Evolutionary conservation across 2,113 vertebrate species (phyloP), one percentile per base, ranked within the genome.

Genomic region (Spheniscus mendiculus): DNA sequence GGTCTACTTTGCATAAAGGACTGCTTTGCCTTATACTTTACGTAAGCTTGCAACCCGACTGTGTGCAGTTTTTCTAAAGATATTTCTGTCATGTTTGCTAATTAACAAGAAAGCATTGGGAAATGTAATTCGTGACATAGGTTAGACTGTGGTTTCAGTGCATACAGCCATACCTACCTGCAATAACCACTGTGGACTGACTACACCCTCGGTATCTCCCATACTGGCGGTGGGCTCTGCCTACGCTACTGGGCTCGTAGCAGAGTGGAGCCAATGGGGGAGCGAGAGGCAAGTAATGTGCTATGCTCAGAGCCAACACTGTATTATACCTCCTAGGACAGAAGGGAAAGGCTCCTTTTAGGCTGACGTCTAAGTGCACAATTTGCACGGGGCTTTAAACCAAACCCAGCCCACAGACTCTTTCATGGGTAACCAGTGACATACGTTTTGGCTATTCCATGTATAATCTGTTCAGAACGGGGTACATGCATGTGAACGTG

Each of bases 291-390:
- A 50, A 90, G 36, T 32, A 36, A 92, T 14, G n/a, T 87, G 42
- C 86, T 95, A 26, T 16, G 55, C 61, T 81, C 74, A 87, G 50
- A 89, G 85, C 59, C 80, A 92, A 38, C 15, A n/a, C 40, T 58
- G 15, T n/a, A 34, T 3, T 67, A 50, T 5, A 65, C 23, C 44
- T 84, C 72, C 52, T 50, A 18, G 38, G 49, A 71, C 73, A 87
- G 87, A 69, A 94, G 63, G 50, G 59, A 86, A 81, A 84, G 47
- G 69, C 71, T 96, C 58, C 53, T 94, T 73, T 70, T 13, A 96
- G 77, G n/a, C 23, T 13, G 4, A 8, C 5, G 18, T 20, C 34
- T 26, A 83, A 66, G 19, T 4, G 38, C 18, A 61, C 32, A 72
- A 4, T n/a, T 81, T 92, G 53, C 44, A 77, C 1, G 2, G 29